Percentiles rank a stretch among this genome's conserved stretches.
Evolutionary conservation across 2,888 invertebrate genomes (phyloP).

Genomic region (Toxonevra muliebris): DNA sequence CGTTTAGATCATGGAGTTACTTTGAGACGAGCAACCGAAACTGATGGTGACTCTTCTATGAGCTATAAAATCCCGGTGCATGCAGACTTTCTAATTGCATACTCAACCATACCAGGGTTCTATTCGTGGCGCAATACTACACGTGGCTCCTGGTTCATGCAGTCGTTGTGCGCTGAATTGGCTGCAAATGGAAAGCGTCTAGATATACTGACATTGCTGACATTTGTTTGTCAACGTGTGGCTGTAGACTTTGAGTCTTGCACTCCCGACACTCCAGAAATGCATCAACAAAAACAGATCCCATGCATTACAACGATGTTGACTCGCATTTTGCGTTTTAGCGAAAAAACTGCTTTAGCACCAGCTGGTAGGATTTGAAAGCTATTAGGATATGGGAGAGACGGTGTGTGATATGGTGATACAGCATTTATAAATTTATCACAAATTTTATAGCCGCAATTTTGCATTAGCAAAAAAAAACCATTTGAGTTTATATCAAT

Average conservation of each 20-base stretch:
- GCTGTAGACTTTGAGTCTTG: constrained; percentile 92
- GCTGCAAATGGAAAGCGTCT: constrained; percentile 75
- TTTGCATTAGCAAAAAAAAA: neutral
- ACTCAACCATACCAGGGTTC: constrained; percentile 92
- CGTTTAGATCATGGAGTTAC: constrained; percentile 81
- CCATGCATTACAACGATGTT: constrained; percentile 93
- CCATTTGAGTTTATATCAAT: neutral
- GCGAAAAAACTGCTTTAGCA: constrained; percentile 58
- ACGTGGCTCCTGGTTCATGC: constrained; percentile 96
- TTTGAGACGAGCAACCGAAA: constrained; percentile 68
- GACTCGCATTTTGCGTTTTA: constrained; percentile 81
- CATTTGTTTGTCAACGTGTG: constrained; percentile 84
- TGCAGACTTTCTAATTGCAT: constrained; percentile 93
- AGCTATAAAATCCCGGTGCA: constrained; percentile 88
- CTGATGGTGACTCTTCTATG: constrained; percentile 73
- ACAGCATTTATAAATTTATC: neutral
- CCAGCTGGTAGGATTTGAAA: too few species aligned
- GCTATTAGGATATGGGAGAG: too few species aligned
- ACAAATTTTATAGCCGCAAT: too few species aligned
- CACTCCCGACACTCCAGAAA: constrained; percentile 77
- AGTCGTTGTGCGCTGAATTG: constrained; percentile 85
- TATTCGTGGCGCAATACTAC: constrained; percentile 96
- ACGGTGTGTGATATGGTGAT: too few species aligned
- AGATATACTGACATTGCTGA: constrained; percentile 86
- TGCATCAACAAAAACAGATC: constrained; percentile 93